Percentiles rank a stretch among this genome's conserved stretches.
These are phyloP conservation scores for Rhagoletis pomonella DNA, from an alignment of 1,140 invertebrate genomes.

Conservation along the genomic window DNA sequence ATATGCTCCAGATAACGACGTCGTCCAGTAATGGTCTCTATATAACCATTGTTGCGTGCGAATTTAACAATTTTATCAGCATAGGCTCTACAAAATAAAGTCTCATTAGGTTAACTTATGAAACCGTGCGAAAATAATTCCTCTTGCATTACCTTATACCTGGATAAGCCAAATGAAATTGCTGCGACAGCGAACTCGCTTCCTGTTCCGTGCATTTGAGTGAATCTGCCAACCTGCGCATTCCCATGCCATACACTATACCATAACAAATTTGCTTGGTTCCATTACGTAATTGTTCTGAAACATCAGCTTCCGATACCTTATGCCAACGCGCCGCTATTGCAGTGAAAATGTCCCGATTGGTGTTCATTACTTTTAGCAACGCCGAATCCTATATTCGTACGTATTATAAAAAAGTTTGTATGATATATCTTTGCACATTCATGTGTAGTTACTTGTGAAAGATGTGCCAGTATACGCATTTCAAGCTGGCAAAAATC, in stretches of 20 bases:
- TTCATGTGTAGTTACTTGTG: constrained; percentile 70
- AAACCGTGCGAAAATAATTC: not conserved
- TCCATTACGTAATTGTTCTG: constrained; percentile 84
- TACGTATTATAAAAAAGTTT: not conserved
- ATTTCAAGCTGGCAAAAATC: constrained; percentile 98
- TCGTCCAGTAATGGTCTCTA: constrained; percentile 88
- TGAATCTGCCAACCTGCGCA: constrained; percentile 87
- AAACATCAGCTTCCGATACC: constrained; percentile 79
- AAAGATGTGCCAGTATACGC: constrained; percentile 93
- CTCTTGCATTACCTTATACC: constrained; percentile 75
- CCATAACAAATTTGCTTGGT: constrained; percentile 97
- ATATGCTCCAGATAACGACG: constrained; percentile 88
- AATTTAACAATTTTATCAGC: constrained; percentile 80
- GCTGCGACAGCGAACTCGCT: constrained; percentile 85
- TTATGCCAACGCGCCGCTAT: constrained; percentile 91
- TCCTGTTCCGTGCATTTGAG: constrained; percentile 87
- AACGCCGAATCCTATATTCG: constrained; percentile 80
- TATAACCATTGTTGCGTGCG: constrained; percentile 84
- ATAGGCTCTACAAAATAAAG: constrained; percentile 76
- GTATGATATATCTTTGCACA: not conserved
- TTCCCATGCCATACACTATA: constrained; percentile 98
- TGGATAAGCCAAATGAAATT: constrained; percentile 90
- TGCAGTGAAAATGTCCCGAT: constrained; percentile 89
- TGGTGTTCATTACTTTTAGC: constrained; percentile 81
- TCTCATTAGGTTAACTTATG: not conserved